Evolutionary conservation across 2,113 vertebrate genomes (phyloP).

Genomic region (Struthio camelus): DNA sequence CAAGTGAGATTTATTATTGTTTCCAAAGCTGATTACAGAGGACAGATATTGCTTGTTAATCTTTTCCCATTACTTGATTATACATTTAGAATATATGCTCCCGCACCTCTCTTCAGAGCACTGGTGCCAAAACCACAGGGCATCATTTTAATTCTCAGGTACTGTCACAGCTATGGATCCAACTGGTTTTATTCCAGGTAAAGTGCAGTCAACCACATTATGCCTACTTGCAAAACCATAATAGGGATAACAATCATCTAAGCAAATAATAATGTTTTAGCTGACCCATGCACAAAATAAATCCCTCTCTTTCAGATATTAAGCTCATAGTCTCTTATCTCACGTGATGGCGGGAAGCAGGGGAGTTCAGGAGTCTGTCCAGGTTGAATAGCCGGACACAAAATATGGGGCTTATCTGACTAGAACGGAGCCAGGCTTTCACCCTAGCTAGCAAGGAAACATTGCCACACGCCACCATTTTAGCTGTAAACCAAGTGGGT

Average conservation of each 20-base stretch:
- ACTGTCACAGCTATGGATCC: slow-evolving; percentile 47
- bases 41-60: slow-evolving; percentile 49
- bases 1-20: neutral
- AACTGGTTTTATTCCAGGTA: slow-evolving; percentile 47
- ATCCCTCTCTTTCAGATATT: neutral
- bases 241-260: neutral
- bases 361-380: neutral
- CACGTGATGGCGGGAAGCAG: neutral
- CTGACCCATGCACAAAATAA: neutral
- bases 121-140: slow-evolving; percentile 70
- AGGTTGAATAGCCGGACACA: neutral
- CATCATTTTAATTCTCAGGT: slow-evolving; percentile 63
- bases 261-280: slow-evolving; percentile 17
- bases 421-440: neutral
- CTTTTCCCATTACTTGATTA: slow-evolving; percentile 55
- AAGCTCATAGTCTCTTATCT: neutral
- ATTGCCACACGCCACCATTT: neutral
- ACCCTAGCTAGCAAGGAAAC: neutral
- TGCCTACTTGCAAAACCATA: neutral
- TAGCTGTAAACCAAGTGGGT: neutral
- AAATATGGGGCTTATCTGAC: neutral
- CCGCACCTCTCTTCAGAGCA: slow-evolving; percentile 17
- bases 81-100: slow-evolving; percentile 5
- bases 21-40: slow-evolving; percentile 50
- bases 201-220: slow-evolving; percentile 30